Evolutionary conservation across 2,888 invertebrate genomes (phyloP).

Genomic region (Xanthia icteritia): DNA sequence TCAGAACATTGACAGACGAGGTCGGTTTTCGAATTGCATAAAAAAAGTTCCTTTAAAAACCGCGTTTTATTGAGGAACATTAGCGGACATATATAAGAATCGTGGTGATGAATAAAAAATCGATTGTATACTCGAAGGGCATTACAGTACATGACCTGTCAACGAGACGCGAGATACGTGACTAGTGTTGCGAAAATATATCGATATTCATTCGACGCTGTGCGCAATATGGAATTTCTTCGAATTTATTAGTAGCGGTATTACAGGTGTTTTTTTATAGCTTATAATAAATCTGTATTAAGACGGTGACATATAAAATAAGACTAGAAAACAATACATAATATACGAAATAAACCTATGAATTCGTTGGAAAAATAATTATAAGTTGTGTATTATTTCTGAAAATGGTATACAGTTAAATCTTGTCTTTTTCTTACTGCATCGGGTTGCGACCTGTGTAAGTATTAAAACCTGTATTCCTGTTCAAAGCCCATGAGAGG

Average conservation of each 20-base stretch:
- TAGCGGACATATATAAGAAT: conserved; percentile 30
- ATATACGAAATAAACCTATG: not conserved
- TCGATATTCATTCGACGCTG: conserved; percentile 71
- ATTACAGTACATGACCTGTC: conserved; percentile 66
- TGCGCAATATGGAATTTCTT: conserved; percentile 70
- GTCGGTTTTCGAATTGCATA: conserved; percentile 28
- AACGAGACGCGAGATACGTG: conserved; percentile 69
- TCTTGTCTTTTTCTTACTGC: conserved; percentile 29
- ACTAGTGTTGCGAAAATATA: conserved; percentile 72
- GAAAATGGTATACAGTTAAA: conserved; percentile 40
- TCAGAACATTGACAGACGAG: conserved; percentile 45
- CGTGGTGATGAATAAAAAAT: conserved; percentile 53
- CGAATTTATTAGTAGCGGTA: conserved; percentile 71
- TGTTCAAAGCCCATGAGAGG: conserved; percentile 32
- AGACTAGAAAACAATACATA: not conserved
- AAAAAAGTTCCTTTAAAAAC: conserved; percentile 24
- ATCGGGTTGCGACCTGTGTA: conserved; percentile 50
- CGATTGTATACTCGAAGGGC: conserved; percentile 59
- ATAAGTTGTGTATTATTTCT: conserved; percentile 2
- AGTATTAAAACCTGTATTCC: conserved; percentile 50
- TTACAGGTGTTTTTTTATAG: conserved; percentile 68
- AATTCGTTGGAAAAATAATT: not conserved
- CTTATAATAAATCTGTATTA: conserved; percentile 62
- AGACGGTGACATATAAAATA: conserved; percentile 31
- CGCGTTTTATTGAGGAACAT: conserved; percentile 28